A percentile compares a stretch with the other conserved stretches of the same genome.
Evolutionary conservation across 2,113 vertebrate species (phyloP).

Genomic region (Lepisosteus osseus): DNA sequence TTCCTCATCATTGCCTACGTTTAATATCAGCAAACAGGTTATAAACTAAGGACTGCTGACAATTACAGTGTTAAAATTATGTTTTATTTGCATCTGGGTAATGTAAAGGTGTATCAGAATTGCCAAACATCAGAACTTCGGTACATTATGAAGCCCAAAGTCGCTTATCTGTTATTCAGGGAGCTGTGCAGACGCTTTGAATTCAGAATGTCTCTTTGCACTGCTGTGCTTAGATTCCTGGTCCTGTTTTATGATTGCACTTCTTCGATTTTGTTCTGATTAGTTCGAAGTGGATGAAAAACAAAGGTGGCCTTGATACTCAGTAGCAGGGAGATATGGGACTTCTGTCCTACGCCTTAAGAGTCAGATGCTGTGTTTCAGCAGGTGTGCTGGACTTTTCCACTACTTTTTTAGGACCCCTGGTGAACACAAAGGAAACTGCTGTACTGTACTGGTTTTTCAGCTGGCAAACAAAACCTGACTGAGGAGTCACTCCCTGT

Average conservation of each 20-base stretch:
- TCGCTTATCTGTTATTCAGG: too few relatives aligned
- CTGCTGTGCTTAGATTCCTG: not conserved
- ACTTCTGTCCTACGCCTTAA: not conserved
- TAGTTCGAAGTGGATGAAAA: not conserved
- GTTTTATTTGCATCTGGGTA: too few relatives aligned
- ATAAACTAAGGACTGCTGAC: not conserved
- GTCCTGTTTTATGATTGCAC: too few relatives aligned
- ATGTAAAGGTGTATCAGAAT: too few relatives aligned
- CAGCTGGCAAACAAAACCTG: constrained; percentile 1
- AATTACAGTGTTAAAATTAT: too few relatives aligned
- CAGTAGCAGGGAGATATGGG: not conserved
- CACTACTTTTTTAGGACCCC: not conserved
- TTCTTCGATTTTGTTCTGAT: too few relatives aligned
- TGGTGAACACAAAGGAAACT: not conserved
- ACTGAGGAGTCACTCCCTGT: not conserved
- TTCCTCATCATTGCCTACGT: not conserved
- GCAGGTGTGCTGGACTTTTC: not conserved
- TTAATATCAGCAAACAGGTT: not conserved
- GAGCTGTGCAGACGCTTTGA: too few relatives aligned
- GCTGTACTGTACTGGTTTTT: constrained; percentile 17
- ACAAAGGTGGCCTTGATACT: constrained; percentile 16
- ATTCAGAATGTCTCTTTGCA: not conserved
- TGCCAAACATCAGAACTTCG: too few relatives aligned
- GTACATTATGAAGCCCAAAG: too few relatives aligned
- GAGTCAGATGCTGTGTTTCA: not conserved